Evolutionary conservation across 2,888 invertebrate species (phyloP), one percentile per base, ranked within the genome.

Genomic region (Nymphalis polychloros): DNA sequence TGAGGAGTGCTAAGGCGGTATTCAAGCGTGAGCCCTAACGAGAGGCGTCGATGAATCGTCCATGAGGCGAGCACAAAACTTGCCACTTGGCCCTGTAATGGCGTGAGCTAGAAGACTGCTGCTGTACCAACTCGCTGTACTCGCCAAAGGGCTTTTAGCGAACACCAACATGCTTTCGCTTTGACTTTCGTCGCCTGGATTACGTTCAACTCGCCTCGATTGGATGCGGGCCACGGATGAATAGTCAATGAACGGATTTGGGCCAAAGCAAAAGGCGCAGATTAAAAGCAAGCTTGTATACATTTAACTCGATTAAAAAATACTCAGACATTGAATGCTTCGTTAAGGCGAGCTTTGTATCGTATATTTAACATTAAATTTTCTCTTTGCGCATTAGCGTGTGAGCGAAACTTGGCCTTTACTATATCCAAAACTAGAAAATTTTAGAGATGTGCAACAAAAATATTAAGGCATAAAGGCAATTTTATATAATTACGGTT

Each of bases 1-100:
- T 90, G 90, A 91, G 91, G 81, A 91, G 89, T 88, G 86, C 86
- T 86, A 88, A 90, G 86, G 87, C 87, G 87, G 89, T 85, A 91
- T 92, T 92, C 88, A 92, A 77, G 83, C 87, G 84, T 82, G 81
- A 84, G 78, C 83, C 79, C 82, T 90, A 90, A 91, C 89, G 88
- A 91, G 91, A 86, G 85, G 81, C 84, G 87, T 80, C 87, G 88
- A 89, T 91, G 92, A 91, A 90, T 90, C 92, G 88, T 78, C 88
- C 86, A 87, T 86, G 89, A 88, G 86, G 81, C 81, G 86, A 81
- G 83, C 84, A 90, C 88, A 90, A 90, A 90, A 90, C 91, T 92
- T 86, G 86, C 87, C 90, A 88, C 87, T 90, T 85, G 83, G 80
- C 77, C 64, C 67, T 63, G 72, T 74, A 77, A 78, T 75, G 73